These are phyloP conservation scores for Anas bahamensis DNA, from an alignment of 2,797 vertebrate genomes.

Conservation along the genomic window DNA sequence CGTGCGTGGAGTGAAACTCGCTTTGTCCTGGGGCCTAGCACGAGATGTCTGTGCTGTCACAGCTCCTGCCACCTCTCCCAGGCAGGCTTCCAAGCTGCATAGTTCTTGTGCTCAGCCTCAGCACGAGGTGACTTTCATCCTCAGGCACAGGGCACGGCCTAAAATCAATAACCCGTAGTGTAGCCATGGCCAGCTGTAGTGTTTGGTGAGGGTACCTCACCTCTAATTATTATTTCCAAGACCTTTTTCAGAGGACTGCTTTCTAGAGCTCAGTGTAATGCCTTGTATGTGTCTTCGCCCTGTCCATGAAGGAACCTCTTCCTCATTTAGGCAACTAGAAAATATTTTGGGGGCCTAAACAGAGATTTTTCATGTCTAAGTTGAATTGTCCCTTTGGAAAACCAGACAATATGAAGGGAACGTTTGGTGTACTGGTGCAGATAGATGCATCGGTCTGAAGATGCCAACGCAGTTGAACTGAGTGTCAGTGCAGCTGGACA, in stretches of 20 bases:
- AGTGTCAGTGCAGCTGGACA: background rate
- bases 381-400: background rate
- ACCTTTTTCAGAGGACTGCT: background rate
- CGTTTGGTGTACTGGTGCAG: background rate
- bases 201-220: background rate
- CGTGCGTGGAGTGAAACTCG: background rate
- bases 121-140: background rate
- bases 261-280: background rate
- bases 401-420: rapidly evolving
- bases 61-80: background rate
- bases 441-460: background rate
- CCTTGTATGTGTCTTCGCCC: background rate
- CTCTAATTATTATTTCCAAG: background rate
- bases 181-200: background rate
- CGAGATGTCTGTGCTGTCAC: background rate
- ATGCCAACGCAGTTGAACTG: background rate
- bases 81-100: background rate
- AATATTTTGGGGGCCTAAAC: background rate
- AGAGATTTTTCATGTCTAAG: background rate
- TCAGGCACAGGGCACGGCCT: background rate
- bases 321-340: background rate
- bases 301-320: background rate
- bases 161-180: background rate
- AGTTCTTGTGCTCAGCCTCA: background rate
- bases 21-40: conserved; percentile 14